Conservation (phyloP, 2,888 invertebrate species). For the Pammene aurita region DNA sequence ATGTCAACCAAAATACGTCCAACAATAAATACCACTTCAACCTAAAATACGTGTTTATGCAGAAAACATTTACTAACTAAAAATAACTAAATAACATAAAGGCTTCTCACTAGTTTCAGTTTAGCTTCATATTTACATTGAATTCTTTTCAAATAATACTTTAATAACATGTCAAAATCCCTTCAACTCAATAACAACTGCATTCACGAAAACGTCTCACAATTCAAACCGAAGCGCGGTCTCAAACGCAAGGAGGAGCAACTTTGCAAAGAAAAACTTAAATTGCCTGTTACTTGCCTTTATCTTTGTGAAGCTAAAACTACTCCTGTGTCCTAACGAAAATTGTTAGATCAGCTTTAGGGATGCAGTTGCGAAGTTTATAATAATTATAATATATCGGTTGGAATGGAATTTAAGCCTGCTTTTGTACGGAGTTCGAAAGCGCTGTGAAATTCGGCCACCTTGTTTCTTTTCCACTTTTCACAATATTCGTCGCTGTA, state of each 20-base stretch:
- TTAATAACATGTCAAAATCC: background rate
- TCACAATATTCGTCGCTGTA: too few relatives aligned
- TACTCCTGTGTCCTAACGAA: slow-evolving; percentile 47
- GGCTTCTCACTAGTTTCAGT: too few relatives aligned
- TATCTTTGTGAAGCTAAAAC: slow-evolving; percentile 62
- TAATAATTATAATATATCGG: slow-evolving; percentile 47
- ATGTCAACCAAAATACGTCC: too few relatives aligned
- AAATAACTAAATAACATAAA: too few relatives aligned
- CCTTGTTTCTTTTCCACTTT: background rate
- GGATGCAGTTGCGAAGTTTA: slow-evolving; percentile 51
- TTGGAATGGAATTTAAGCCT: slow-evolving; percentile 24
- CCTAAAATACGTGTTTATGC: too few relatives aligned
- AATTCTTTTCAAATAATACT: background rate
- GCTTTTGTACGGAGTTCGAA: background rate
- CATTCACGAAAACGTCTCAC: background rate
- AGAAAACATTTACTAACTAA: too few relatives aligned
- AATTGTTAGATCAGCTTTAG: slow-evolving; percentile 52
- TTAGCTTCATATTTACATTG: too few relatives aligned
- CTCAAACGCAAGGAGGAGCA: slow-evolving; percentile 23
- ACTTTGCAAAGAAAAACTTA: slow-evolving; percentile 63
- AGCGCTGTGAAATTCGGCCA: slow-evolving; percentile 5
- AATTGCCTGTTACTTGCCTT: slow-evolving; percentile 73
- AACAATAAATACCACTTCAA: too few relatives aligned
- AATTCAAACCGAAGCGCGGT: background rate
- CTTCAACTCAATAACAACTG: background rate